Percentiles rank a stretch among this genome's conserved stretches.
Evolutionary conservation across 2,113 vertebrate genomes (phyloP).

Genomic region (Peromyscus maniculatus): DNA sequence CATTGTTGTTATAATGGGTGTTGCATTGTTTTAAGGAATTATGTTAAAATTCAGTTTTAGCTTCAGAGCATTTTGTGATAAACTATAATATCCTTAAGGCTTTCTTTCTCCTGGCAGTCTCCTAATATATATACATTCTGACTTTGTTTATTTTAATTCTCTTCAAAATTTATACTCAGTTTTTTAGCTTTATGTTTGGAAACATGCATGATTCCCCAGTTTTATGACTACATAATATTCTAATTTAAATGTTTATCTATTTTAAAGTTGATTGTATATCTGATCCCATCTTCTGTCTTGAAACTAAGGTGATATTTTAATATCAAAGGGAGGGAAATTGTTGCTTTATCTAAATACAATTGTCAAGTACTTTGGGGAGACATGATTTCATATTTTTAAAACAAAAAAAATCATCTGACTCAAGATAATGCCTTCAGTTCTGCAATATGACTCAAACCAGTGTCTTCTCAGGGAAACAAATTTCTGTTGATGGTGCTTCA

Average conservation of each 20-base stretch:
- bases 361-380: not conserved
- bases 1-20: not conserved
- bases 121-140: not conserved
- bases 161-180: not conserved
- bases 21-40: not conserved
- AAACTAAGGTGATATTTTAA: constrained; percentile 1
- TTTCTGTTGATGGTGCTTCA: not conserved
- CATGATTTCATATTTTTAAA: not conserved
- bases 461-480: constrained; percentile 5
- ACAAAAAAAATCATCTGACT: not conserved
- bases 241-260: not conserved
- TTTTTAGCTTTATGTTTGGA: not conserved
- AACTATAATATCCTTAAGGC: not conserved
- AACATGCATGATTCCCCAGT: not conserved
- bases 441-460: not conserved
- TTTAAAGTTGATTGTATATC: not conserved
- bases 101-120: not conserved
- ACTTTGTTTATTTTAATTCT: not conserved
- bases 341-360: not conserved
- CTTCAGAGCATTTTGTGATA: not conserved
- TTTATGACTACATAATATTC: not conserved
- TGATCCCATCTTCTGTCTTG: not conserved
- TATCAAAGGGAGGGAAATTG: not conserved
- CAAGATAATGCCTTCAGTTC: not conserved
- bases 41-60: constrained; percentile 11